These are phyloP conservation scores for Holacanthus passer DNA, from an alignment of 2,113 vertebrate species.

Conservation along the genomic window DNA sequence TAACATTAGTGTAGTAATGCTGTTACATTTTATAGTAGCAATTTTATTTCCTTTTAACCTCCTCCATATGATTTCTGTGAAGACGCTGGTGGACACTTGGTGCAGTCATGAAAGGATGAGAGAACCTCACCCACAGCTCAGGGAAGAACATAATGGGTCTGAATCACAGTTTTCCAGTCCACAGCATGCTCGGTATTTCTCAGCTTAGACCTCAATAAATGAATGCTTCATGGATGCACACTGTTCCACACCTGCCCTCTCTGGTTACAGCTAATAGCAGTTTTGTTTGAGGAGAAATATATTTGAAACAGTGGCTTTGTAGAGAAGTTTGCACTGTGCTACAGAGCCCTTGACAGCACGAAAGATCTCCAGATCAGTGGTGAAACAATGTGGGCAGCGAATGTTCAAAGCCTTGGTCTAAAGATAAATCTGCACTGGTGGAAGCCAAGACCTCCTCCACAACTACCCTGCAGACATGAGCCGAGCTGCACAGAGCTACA, in stretches of 20 bases:
- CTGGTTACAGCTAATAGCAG: background rate
- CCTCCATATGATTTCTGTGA: no score
- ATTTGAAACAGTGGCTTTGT: background rate
- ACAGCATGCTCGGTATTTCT: background rate
- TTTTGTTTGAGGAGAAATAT: background rate
- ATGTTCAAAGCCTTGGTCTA: conserved; percentile 32
- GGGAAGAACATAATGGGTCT: no score
- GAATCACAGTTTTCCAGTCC: no score
- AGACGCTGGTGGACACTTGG: no score
- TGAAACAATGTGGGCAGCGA: conserved; percentile 34
- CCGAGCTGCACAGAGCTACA: background rate
- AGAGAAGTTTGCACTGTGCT: background rate
- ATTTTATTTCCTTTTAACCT: no score
- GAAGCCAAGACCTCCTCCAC: conserved; percentile 44
- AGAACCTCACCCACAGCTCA: no score
- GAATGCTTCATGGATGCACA: background rate
- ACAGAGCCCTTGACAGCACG: background rate
- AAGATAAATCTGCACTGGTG: conserved; percentile 33
- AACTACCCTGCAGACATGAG: conserved; percentile 24
- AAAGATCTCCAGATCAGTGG: conserved; percentile 29
- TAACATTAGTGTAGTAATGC: no score
- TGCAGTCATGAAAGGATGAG: no score
- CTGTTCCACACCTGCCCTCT: background rate
- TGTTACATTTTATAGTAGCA: no score
- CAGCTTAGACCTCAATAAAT: background rate